phyloP scores from a whole-genome alignment of 1,140 invertebrate genomes.

The Spodoptera frugiperda region DNA sequence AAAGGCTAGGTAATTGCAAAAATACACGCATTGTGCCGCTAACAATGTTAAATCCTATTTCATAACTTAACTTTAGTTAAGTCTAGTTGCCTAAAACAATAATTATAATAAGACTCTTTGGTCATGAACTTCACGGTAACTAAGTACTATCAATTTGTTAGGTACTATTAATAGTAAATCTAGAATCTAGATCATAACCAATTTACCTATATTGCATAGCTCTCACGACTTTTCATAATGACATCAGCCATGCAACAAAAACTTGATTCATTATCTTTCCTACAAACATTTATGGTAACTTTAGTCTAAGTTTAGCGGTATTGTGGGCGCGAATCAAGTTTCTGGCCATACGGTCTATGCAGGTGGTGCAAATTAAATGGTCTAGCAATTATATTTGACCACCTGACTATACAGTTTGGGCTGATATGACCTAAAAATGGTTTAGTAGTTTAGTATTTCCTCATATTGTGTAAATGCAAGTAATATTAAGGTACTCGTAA shows the following conservation, averaged over 20 bases:
- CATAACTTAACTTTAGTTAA: too few relatives aligned
- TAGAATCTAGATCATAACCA: too few relatives aligned
- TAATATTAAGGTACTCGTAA: too few relatives aligned
- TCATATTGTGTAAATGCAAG: too few relatives aligned
- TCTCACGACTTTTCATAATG: constrained; percentile 28
- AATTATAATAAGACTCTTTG: too few relatives aligned
- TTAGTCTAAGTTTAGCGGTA: background rate
- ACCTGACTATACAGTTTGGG: background rate
- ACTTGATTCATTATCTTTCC: background rate
- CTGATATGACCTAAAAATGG: background rate
- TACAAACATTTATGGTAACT: background rate
- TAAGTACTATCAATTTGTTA: too few relatives aligned
- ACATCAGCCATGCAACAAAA: constrained; percentile 6
- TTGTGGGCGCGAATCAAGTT: constrained; percentile 7
- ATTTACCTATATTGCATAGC: background rate
- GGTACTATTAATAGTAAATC: too few relatives aligned
- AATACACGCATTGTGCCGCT: too few relatives aligned
- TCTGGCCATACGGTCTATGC: background rate
- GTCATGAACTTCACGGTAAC: too few relatives aligned
- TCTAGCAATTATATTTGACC: background rate
- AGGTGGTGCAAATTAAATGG: background rate
- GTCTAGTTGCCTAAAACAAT: too few relatives aligned
- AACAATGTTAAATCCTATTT: too few relatives aligned
- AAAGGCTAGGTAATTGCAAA: too few relatives aligned
- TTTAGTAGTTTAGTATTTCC: background rate